Evolutionary conservation across 2,113 vertebrate genomes (phyloP), one percentile per base, ranked within the genome.

Genomic region (Phycodurus eques): DNA sequence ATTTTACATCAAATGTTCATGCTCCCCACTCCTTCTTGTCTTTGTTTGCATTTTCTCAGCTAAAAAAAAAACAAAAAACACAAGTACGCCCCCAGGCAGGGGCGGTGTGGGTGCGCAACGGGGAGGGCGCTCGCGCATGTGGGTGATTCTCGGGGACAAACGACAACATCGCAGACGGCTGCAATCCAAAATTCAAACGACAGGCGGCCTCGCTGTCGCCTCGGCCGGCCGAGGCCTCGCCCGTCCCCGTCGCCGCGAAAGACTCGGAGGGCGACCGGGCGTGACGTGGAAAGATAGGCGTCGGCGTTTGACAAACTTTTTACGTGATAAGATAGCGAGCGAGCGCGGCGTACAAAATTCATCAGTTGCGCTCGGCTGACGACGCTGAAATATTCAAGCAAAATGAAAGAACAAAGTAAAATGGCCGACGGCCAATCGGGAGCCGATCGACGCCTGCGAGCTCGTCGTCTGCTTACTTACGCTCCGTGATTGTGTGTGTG

Each of bases 121-220:
- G 77, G 78, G 67, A 80, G 39, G 42, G n/a, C 6, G 13, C 14
- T 17, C 9, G 14, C 35, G 4, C 31, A 33, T 33, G 59, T 35
- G 14, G 31, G 59, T 80, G 88, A 90, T 87, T 87, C 82, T 76
- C 82, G 81, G 85, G 87, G 89, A 87, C 83, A 85, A 91, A 91
- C 90, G 87, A 90, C 86, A 79, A 87, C 61, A 53, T 80, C 87
- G 83, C 90, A 92, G 86, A 91, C 89, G 90, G 90, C 88, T 88
- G 80, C 87, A 90, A 92, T 92, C 87, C 90, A 88, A 91, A 87
- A 91, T 91, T 88, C 79, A 89, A 88, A 90, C 83, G 83, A 90
- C 86, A 88, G 88, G 87, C 84, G 80, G 86, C 83, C 82, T 87
- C 76, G 66, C 83, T 88, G 88, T 84, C 84, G 80, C 85, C 80